Evolutionary conservation across 2,797 vertebrate species (phyloP).

Genomic region (Clarias pachynema): DNA sequence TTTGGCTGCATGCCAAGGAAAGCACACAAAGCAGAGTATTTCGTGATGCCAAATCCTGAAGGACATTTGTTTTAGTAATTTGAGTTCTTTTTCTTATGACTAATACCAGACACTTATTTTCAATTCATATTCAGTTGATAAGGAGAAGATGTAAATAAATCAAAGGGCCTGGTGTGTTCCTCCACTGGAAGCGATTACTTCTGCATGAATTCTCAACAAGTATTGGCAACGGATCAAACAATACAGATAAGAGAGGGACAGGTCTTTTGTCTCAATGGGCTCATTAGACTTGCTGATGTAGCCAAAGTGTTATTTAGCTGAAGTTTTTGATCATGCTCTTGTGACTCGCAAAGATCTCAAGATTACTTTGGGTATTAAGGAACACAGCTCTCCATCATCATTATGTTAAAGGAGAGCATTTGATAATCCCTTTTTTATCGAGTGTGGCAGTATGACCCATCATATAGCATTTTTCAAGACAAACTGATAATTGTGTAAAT

Average conservation of each 20-base stretch:
- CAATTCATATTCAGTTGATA: neutral
- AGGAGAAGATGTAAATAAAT: neutral
- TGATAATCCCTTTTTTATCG: too few relatives aligned
- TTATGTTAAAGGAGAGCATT: neutral
- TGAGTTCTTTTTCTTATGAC: neutral
- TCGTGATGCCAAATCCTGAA: neutral
- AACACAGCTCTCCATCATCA: too few relatives aligned
- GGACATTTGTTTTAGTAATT: slow-evolving; percentile 13
- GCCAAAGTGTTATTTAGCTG: neutral
- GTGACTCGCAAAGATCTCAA: slow-evolving; percentile 5
- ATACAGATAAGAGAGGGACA: neutral
- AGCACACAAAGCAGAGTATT: slow-evolving; percentile 23
- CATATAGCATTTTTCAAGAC: neutral
- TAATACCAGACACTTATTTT: neutral
- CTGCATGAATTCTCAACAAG: slow-evolving; percentile 55
- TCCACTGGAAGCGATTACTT: slow-evolving; percentile 69
- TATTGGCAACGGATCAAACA: slow-evolving; percentile 7
- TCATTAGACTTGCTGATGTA: slow-evolving; percentile 13
- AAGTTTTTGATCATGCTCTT: neutral
- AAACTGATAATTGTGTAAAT: neutral
- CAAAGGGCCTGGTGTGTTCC: slow-evolving; percentile 29
- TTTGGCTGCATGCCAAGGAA: slow-evolving; percentile 31
- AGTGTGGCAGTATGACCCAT: neutral
- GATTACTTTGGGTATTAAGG: neutral
- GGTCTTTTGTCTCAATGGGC: slow-evolving; percentile 24